Percentiles rank a stretch among this genome's conserved stretches.
Conservation (phyloP, 2,888 invertebrate species). For the Acrobasis consociella region DNA sequence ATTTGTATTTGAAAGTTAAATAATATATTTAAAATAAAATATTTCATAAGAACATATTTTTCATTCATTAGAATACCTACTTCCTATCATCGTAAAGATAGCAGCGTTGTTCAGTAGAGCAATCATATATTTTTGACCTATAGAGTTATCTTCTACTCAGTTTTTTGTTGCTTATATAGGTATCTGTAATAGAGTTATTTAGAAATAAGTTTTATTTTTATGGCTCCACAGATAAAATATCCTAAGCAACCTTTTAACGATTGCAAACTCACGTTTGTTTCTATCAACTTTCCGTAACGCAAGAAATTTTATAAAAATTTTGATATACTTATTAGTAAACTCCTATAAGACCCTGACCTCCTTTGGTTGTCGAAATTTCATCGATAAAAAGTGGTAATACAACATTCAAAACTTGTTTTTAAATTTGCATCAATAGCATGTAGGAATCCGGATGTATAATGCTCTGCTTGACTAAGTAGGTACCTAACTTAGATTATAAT, state of each 20-base stretch:
- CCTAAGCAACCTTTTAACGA: no score
- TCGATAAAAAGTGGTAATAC: not conserved
- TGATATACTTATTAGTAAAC: not conserved
- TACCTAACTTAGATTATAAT: conserved; percentile 71
- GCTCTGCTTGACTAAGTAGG: conserved; percentile 1
- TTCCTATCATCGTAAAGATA: no score
- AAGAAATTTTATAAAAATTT: not conserved
- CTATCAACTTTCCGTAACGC: no score
- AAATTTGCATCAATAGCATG: not conserved
- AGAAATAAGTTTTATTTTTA: no score
- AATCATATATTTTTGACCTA: no score
- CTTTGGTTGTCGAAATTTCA: not conserved
- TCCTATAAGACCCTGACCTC: not conserved
- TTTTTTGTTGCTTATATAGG: no score
- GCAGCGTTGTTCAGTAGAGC: no score
- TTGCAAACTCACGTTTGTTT: no score
- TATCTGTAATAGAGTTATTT: no score
- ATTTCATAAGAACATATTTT: not conserved
- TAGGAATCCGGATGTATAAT: conserved; percentile 2
- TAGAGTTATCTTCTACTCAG: no score
- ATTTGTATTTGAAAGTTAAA: not conserved
- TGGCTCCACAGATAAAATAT: no score
- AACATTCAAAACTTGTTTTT: not conserved
- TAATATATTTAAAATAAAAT: not conserved
- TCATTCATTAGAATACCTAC: no score